A percentile compares a stretch with the other conserved stretches of the same genome.
These are phyloP conservation scores for Heterodera schachtii DNA, from an alignment of 1,140 invertebrate genomes.

Conservation along the genomic window DNA sequence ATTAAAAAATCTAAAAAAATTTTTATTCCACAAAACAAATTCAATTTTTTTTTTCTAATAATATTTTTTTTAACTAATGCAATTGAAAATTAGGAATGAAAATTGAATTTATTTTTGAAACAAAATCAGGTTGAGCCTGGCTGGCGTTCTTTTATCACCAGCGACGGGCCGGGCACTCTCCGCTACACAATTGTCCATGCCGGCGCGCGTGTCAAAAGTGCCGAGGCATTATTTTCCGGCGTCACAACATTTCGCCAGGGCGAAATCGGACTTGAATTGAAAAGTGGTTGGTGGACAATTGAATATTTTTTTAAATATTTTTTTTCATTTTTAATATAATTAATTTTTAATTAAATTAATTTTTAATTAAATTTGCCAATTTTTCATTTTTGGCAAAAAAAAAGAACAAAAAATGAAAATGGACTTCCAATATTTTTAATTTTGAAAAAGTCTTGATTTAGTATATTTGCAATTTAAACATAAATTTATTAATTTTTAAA, in stretches of 20 bases:
- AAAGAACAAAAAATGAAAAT: too few species aligned
- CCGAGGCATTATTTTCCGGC: background rate
- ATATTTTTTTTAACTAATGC: background rate
- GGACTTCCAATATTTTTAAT: too few species aligned
- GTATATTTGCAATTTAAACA: too few species aligned
- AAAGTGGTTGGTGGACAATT: background rate
- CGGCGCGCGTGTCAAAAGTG: constrained; percentile 12
- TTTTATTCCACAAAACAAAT: background rate
- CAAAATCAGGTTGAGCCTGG: constrained; percentile 11
- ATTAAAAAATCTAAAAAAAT: background rate
- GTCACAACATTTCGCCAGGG: constrained; percentile 13
- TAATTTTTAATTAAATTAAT: too few species aligned
- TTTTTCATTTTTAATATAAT: too few species aligned
- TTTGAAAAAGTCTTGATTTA: too few species aligned
- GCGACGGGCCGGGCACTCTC: constrained; percentile 9
- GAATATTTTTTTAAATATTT: too few species aligned
- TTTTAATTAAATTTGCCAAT: too few species aligned
- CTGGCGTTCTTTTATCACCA: constrained; percentile 13
- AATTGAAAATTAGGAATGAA: too few species aligned
- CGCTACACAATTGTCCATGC: constrained; percentile 11
- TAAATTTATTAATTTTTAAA: too few species aligned
- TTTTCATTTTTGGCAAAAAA: too few species aligned
- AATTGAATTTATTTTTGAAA: too few species aligned
- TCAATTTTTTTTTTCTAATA: background rate
- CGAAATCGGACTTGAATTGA: constrained; percentile 4